A percentile compares a stretch with the other conserved stretches of the same genome.
Evolutionary conservation across 2,888 invertebrate genomes (phyloP).

Genomic region (Stomorhina lunata): DNA sequence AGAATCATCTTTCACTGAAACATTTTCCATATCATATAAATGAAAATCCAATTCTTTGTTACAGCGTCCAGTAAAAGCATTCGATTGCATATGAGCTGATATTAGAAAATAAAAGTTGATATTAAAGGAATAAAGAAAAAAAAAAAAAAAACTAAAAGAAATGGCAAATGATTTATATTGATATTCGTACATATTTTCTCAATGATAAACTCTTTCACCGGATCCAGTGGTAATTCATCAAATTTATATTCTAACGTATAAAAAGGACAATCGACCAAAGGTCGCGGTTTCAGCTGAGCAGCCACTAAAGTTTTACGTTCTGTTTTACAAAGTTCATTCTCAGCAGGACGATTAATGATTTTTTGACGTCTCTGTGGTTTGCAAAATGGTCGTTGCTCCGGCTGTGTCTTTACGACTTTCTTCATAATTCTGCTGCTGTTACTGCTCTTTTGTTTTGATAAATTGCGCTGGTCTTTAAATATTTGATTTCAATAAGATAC

Average conservation of each 20-base stretch:
- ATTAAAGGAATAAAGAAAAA: background rate
- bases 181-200: constrained; percentile 78
- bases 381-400: constrained; percentile 74
- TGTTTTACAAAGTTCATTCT: constrained; percentile 43
- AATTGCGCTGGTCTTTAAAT: background rate
- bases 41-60: constrained; percentile 76
- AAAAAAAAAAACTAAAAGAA: background rate
- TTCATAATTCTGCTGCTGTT: constrained; percentile 44
- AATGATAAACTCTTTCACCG: constrained; percentile 73
- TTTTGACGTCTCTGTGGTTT: constrained; percentile 65
- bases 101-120: background rate
- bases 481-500: background rate
- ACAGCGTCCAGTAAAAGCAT: constrained; percentile 74
- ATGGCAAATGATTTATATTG: background rate
- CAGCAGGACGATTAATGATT: constrained; percentile 55
- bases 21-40: constrained; percentile 71
- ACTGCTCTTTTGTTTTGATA: background rate
- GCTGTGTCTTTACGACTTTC: constrained; percentile 66
- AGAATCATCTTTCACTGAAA: constrained; percentile 67
- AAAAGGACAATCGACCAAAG: constrained; percentile 77
- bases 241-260: constrained; percentile 75
- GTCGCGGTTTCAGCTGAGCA: constrained; percentile 68
- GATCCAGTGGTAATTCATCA: constrained; percentile 79
- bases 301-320: constrained; percentile 40
- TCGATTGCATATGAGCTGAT: constrained; percentile 76